phyloP scores from a whole-genome alignment of 2,113 vertebrate genomes.

The Mustela nigripes region DNA sequence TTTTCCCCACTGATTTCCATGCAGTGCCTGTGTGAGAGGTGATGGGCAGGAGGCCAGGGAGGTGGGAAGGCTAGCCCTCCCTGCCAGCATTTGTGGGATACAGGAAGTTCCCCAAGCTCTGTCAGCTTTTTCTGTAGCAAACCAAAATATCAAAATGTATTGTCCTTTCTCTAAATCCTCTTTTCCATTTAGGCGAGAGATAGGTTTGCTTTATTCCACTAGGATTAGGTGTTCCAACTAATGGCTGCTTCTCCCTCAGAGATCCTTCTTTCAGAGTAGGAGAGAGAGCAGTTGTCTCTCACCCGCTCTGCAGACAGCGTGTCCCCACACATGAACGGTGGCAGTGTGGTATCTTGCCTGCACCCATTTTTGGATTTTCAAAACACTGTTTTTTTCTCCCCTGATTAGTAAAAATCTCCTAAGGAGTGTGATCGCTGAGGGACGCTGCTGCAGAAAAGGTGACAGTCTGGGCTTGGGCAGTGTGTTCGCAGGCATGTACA shows the following conservation, averaged over 20 bases:
- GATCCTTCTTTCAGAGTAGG: slow-evolving; percentile 49
- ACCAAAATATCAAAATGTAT: slow-evolving; percentile 13
- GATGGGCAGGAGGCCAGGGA: background rate
- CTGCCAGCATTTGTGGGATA: background rate
- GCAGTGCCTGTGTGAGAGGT: accelerated
- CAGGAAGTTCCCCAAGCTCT: background rate
- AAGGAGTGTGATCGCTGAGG: background rate
- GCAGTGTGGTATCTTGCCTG: background rate
- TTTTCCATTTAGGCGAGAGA: background rate
- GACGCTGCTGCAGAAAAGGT: background rate
- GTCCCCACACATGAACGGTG: background rate
- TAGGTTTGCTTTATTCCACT: background rate
- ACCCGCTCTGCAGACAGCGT: background rate
- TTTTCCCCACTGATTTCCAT: background rate
- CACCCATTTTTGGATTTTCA: background rate
- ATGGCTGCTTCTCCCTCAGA: background rate
- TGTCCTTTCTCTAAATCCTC: background rate
- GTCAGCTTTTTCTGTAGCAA: background rate
- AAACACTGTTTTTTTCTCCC: background rate
- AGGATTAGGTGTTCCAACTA: background rate
- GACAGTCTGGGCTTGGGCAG: background rate
- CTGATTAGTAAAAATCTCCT: background rate
- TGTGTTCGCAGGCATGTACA: background rate
- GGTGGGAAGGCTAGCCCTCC: accelerated
- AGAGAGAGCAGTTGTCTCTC: background rate